Conservation (phyloP, 2,113 vertebrate genomes). For the Spea bombifrons region DNA sequence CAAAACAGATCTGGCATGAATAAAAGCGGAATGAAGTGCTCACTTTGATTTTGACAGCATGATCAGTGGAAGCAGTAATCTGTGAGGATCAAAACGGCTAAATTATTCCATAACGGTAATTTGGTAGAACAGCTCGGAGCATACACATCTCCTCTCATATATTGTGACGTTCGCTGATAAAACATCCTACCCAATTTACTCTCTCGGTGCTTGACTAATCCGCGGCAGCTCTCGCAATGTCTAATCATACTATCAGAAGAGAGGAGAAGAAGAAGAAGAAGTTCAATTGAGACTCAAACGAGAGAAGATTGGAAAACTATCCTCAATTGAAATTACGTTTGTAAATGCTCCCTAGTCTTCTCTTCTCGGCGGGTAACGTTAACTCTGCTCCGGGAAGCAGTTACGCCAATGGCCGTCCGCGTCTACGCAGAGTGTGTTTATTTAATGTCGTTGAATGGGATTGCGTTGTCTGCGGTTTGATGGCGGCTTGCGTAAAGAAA, state of each 20-base stretch:
- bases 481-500: too few relatives aligned
- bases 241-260: slow-evolving; percentile 89
- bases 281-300: slow-evolving; percentile 78
- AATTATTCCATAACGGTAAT: slow-evolving; percentile 88
- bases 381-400: slow-evolving; percentile 71
- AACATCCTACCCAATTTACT: slow-evolving; percentile 94
- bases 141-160: slow-evolving; percentile 82
- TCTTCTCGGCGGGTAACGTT: slow-evolving; percentile 65
- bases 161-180: slow-evolving; percentile 86
- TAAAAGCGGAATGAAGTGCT: slow-evolving; percentile 80
- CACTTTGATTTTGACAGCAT: slow-evolving; percentile 83
- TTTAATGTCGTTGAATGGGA: slow-evolving; percentile 49
- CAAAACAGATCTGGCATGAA: slow-evolving; percentile 87
- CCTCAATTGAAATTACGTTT: slow-evolving; percentile 87
- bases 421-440: slow-evolving; percentile 58
- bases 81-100: slow-evolving; percentile 80
- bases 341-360: slow-evolving; percentile 84
- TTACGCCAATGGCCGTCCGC: slow-evolving; percentile 61
- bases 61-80: slow-evolving; percentile 86
- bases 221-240: slow-evolving; percentile 77
- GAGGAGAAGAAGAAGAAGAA: slow-evolving; percentile 62
- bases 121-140: slow-evolving; percentile 82
- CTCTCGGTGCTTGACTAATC: slow-evolving; percentile 86
- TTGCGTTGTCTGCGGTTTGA: neutral
- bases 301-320: slow-evolving; percentile 82